Conservation (phyloP, 2,888 invertebrate species). For the Octonoba sinensis region DNA sequence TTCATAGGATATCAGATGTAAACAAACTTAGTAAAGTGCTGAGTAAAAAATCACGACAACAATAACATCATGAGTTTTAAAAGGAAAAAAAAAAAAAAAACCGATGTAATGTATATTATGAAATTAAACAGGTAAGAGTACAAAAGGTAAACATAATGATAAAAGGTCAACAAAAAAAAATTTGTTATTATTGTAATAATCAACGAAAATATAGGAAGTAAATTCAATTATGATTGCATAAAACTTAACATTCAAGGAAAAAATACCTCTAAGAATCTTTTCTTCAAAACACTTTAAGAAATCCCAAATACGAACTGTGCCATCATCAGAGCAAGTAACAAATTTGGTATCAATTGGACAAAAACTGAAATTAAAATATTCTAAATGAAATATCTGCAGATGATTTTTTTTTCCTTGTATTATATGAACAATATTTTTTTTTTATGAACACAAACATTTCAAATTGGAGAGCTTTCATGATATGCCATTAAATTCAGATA, state of each 20-base stretch:
- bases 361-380: slow-evolving; percentile 79
- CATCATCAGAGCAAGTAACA: slow-evolving; percentile 99
- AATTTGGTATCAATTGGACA: slow-evolving; percentile 99
- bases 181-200: not conserved
- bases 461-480: too few relatives aligned
- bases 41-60: not conserved
- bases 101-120: too few relatives aligned
- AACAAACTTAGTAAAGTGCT: not conserved
- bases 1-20: not conserved
- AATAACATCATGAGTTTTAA: too few relatives aligned
- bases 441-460: too few relatives aligned
- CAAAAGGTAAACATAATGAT: slow-evolving; percentile 22
- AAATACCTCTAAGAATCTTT: slow-evolving; percentile 78
- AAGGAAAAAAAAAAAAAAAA: too few relatives aligned
- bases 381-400: not conserved
- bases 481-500: too few relatives aligned
- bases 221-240: too few relatives aligned
- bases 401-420: too few relatives aligned
- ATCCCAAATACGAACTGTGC: slow-evolving; percentile 98
- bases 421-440: too few relatives aligned
- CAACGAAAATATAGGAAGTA: too few relatives aligned
- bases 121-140: too few relatives aligned
- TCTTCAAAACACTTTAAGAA: slow-evolving; percentile 97
- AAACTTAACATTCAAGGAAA: not conserved
- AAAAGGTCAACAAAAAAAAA: slow-evolving; percentile 63